Conservation (phyloP, 1,140 invertebrate genomes). For the Aphaenogaster rudis region DNA sequence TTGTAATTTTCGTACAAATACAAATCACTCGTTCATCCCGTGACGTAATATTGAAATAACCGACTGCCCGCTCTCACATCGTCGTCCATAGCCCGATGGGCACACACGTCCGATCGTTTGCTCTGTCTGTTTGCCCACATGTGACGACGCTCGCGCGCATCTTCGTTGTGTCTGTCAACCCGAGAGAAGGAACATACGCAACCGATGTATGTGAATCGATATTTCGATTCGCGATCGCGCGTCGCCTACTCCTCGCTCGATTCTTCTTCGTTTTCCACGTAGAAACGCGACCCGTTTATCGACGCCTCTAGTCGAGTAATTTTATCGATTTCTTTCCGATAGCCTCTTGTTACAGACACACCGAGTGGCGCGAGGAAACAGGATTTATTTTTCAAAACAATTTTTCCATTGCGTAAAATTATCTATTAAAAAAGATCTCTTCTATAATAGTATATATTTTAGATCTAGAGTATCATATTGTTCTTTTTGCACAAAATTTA, state of each 20-base stretch:
- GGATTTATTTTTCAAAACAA: not conserved
- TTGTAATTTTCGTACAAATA: conserved; percentile 71
- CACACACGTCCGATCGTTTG: conserved; percentile 65
- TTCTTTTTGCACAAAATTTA: not conserved
- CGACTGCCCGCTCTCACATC: conserved; percentile 35
- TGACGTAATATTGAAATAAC: conserved; percentile 72
- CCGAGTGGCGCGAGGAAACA: not conserved
- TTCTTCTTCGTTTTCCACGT: not conserved
- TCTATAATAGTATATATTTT: conserved; percentile 4
- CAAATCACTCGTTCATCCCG: conserved; percentile 66
- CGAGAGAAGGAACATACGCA: conserved; percentile 29
- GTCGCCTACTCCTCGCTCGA: not conserved
- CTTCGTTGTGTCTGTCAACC: conserved; percentile 7
- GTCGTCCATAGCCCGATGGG: conserved; percentile 11
- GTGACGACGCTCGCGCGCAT: conserved; percentile 56
- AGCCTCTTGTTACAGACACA: not conserved
- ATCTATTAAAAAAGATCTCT: not conserved
- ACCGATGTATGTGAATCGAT: conserved; percentile 24
- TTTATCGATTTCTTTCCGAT: conserved; percentile 19
- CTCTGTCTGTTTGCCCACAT: conserved; percentile 71
- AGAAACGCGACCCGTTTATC: conserved; percentile 20
- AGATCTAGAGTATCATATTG: not conserved
- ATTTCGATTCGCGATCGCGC: conserved; percentile 9
- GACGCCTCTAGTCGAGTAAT: not conserved
- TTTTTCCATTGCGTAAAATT: not conserved